A percentile compares a stretch with the other conserved stretches of the same genome.
phyloP scores from a whole-genome alignment of 2,113 vertebrate species.

The Dicentrarchus labrax region DNA sequence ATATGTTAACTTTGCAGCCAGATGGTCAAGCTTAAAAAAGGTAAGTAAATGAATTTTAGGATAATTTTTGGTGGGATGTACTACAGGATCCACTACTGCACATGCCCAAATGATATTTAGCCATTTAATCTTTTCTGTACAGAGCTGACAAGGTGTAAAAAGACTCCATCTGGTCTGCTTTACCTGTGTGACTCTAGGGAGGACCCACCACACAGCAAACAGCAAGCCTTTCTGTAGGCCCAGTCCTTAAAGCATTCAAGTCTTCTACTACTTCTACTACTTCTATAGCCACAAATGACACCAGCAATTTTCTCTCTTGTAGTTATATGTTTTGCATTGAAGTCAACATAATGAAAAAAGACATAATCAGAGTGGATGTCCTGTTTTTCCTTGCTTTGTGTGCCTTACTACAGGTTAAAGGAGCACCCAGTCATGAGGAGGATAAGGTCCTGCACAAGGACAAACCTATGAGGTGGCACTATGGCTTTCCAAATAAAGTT shows the following conservation, averaged over 20 bases:
- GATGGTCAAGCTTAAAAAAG: slow-evolving; percentile 60
- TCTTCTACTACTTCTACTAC: background rate
- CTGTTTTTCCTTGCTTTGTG: slow-evolving; percentile 55
- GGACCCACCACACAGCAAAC: slow-evolving; percentile 43
- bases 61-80: slow-evolving; percentile 4
- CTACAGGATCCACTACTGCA: slow-evolving; percentile 24
- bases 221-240: slow-evolving; percentile 55
- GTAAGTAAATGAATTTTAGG: slow-evolving; percentile 45
- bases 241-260: slow-evolving; percentile 14
- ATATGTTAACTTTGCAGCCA: slow-evolving; percentile 72
- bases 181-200: slow-evolving; percentile 55
- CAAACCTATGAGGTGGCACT: slow-evolving; percentile 80
- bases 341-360: background rate
- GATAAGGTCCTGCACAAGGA: slow-evolving; percentile 72
- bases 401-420: slow-evolving; percentile 70
- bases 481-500: slow-evolving; percentile 90
- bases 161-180: slow-evolving; percentile 53
- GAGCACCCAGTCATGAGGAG: slow-evolving; percentile 63
- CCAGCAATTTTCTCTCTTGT: background rate
- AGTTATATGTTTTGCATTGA: slow-evolving; percentile 8
- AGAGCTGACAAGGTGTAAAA: slow-evolving; percentile 47
- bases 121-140: slow-evolving; percentile 34
- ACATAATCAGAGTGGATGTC: slow-evolving; percentile 45
- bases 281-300: background rate
- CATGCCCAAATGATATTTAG: slow-evolving; percentile 18